These are phyloP conservation scores for Cheilosia scutellata DNA, from an alignment of 2,888 invertebrate genomes.

Conservation along the genomic window DNA sequence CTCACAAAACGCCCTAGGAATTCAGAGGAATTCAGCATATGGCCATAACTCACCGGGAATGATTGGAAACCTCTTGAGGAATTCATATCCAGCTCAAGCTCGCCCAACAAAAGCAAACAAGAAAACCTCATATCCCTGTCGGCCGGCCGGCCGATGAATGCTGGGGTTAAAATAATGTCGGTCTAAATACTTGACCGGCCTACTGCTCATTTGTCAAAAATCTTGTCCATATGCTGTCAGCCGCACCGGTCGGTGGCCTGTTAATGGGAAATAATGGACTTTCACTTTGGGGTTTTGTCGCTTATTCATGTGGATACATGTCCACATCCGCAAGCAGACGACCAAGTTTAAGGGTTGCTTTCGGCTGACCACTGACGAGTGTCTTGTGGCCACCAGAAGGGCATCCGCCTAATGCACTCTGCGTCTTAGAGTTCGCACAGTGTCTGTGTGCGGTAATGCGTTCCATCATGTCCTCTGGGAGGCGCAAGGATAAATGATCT, in stretches of 20 bases:
- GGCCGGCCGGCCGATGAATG: conserved; percentile 30
- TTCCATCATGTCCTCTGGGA: conserved; percentile 71
- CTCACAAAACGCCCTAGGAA: conserved; percentile 62
- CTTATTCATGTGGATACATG: conserved; percentile 7
- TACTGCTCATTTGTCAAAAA: conserved; percentile 75
- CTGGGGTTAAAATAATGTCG: conserved; percentile 75
- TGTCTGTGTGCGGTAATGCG: conserved; percentile 63
- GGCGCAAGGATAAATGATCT: conserved; percentile 75
- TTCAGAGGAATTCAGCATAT: conserved; percentile 70
- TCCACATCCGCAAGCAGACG: conserved; percentile 39
- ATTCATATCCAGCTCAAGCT: conserved; percentile 75
- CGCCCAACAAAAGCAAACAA: conserved; percentile 54
- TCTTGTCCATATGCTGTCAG: conserved; percentile 76
- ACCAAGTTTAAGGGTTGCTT: conserved; percentile 69
- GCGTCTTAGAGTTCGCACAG: conserved; percentile 57
- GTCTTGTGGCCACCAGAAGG: conserved; percentile 70
- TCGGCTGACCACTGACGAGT: conserved; percentile 65
- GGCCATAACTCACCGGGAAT: conserved; percentile 80
- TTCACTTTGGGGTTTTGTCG: conserved; percentile 69
- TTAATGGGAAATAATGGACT: conserved; percentile 77
- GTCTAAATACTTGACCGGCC: conserved; percentile 75
- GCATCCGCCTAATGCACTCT: conserved; percentile 61
- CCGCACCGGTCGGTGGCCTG: conserved; percentile 71
- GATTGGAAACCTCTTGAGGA: conserved; percentile 80
- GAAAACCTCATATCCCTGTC: conserved; percentile 54